Percentiles rank a stretch among this genome's conserved stretches.
These are phyloP conservation scores for Oncorhynchus keta DNA, from an alignment of 2,113 vertebrate genomes.

Conservation along the genomic window DNA sequence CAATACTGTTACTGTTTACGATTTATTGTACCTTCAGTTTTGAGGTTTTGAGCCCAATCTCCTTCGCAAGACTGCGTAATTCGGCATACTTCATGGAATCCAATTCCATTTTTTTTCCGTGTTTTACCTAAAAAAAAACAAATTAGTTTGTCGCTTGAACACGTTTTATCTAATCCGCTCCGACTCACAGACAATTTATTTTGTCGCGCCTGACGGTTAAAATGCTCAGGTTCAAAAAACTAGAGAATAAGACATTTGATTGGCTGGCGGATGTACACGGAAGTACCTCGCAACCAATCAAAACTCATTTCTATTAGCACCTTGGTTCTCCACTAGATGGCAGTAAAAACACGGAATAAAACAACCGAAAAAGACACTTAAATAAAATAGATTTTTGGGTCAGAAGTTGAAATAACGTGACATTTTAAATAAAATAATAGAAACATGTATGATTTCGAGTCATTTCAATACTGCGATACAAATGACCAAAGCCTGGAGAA, in stretches of 20 bases:
- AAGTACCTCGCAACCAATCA: constrained; percentile 43
- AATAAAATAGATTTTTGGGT: too few relatives aligned
- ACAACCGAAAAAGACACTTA: too few relatives aligned
- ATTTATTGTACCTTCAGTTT: constrained; percentile 82
- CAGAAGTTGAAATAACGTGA: too few relatives aligned
- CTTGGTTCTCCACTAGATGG: not conserved
- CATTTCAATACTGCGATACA: not conserved
- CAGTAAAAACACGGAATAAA: too few relatives aligned
- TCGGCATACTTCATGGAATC: constrained; percentile 83
- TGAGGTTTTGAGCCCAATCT: constrained; percentile 80
- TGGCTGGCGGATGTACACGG: constrained; percentile 31
- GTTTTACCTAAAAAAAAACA: too few relatives aligned
- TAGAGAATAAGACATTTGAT: constrained; percentile 23
- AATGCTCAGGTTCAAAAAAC: constrained; percentile 49
- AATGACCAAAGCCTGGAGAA: not conserved
- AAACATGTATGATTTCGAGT: not conserved
- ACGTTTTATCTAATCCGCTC: not conserved
- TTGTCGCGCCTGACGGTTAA: constrained; percentile 47
- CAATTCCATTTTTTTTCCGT: constrained; percentile 55
- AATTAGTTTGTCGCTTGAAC: too few relatives aligned
- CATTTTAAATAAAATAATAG: too few relatives aligned
- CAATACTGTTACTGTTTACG: too few relatives aligned
- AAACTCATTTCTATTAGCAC: not conserved
- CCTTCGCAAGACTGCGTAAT: constrained; percentile 81
- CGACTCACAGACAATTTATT: not conserved